Evolutionary conservation across 2,888 invertebrate genomes (phyloP), one percentile per base, ranked within the genome.

Genomic region (Heliconius aoede): DNA sequence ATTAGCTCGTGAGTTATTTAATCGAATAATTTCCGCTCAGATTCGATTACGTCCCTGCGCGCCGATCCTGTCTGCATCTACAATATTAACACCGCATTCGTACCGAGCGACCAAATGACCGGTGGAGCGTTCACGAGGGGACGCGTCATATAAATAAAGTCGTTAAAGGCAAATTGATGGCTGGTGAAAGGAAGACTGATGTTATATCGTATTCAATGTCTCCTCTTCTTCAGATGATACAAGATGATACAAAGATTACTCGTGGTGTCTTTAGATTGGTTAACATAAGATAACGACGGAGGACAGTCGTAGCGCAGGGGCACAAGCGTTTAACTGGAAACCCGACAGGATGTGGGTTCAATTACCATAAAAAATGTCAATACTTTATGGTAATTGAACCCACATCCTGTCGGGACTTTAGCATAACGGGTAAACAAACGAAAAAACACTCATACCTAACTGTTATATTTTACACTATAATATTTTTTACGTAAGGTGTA

Each of bases 81-180:
- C 26, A 64, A 69, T 69, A 75, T 72, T 40, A 74, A 55, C 58
- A 76, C 72, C 76, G 75, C 79, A 77, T 67, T 76, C 67, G 67
- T 74, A 74, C 72, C 64, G 65, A 73, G 36, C 62, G 61, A 74
- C 72, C 74, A 60, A 72, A 79, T 75, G 76, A 62, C 78, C 72
- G 73, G 28, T 61, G 60, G 79, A 80, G 75, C 79, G 78, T 73
- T 68, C 76, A 62, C 55, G 72, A 74, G 77, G 80, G 76, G 73
- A 73, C 77, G 72, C 28, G 58, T 71, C 4, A 71, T 80, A 80
- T 79, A 80, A 80, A 81, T 81, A 79, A 78, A 80, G 72, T 51
- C 18, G 77, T 78, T 77, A 61, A 71, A 62, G 67, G 61, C 58
- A 51, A 72, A 78, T 75, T 75, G n/a, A n/a, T n/a, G n/a, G n/a